Percentiles rank a stretch among this genome's conserved stretches.
phyloP scores from a whole-genome alignment of 2,888 invertebrate species.

The Seladonia tumulorum region DNA sequence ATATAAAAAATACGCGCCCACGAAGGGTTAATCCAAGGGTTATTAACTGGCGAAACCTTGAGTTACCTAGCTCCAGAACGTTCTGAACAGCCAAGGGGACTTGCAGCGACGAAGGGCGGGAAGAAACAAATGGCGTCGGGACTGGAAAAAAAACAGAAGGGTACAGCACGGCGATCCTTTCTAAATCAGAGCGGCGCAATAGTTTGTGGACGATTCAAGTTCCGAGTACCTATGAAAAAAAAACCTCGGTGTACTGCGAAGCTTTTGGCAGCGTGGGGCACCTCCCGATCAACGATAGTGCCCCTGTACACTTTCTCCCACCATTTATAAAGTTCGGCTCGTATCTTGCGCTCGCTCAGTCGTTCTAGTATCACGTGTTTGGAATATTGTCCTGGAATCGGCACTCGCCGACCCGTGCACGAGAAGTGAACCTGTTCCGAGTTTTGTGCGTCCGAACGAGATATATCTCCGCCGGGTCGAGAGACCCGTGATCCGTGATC shows the following conservation, averaged over 20 bases:
- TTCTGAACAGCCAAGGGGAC: background rate
- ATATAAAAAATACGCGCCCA: background rate
- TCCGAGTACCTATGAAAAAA: background rate
- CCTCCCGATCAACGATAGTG: conserved; percentile 51
- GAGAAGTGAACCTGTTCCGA: conserved; percentile 19
- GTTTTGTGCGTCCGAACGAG: conserved; percentile 8
- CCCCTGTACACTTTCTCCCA: conserved; percentile 82
- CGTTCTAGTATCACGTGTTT: conserved; percentile 64
- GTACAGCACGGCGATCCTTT: conserved; percentile 34
- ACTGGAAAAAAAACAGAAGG: background rate
- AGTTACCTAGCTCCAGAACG: background rate
- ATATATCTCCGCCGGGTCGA: background rate
- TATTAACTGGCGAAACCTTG: background rate
- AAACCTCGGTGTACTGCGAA: conserved; percentile 16
- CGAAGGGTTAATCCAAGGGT: background rate
- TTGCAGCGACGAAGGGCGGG: background rate
- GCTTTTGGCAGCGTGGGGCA: conserved; percentile 70
- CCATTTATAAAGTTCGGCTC: conserved; percentile 81
- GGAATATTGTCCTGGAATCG: conserved; percentile 34
- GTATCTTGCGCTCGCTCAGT: conserved; percentile 80
- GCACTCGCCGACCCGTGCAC: background rate
- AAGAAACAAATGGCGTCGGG: background rate
- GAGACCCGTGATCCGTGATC: background rate
- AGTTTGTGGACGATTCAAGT: background rate
- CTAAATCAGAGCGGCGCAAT: conserved; percentile 22